Conservation (phyloP, 2,113 vertebrate species). For the Gymnarchus niloticus region DNA sequence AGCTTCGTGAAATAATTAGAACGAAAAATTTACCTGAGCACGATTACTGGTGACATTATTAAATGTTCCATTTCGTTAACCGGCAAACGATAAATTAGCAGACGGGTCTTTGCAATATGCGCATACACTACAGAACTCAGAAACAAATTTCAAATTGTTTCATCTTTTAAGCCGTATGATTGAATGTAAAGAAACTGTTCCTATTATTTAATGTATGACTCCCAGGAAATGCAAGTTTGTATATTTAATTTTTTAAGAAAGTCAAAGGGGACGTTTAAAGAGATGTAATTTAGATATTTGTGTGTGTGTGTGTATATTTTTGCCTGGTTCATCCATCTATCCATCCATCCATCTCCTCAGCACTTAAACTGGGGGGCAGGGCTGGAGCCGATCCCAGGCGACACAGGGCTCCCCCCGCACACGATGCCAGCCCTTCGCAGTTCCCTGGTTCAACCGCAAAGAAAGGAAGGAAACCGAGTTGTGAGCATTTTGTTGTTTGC, state of each 20-base stretch:
- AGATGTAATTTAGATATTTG: no score
- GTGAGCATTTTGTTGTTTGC: not conserved
- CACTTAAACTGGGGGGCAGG: no score
- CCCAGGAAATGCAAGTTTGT: no score
- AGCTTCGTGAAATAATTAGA: not conserved
- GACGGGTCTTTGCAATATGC: not conserved
- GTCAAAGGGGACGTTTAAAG: no score
- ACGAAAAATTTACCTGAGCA: not conserved
- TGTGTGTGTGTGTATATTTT: not conserved
- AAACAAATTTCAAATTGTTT: not conserved
- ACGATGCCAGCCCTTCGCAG: no score
- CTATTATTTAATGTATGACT: no score
- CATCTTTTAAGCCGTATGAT: not conserved
- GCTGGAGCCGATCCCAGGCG: no score
- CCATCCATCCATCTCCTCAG: no score
- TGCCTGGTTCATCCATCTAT: not conserved
- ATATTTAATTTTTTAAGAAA: no score
- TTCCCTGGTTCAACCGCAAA: not conserved
- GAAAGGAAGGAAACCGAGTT: not conserved
- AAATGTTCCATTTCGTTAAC: not conserved
- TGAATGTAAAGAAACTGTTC: no score
- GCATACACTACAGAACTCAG: not conserved
- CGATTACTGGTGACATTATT: not conserved
- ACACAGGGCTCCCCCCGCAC: no score
- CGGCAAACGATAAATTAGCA: not conserved